These are phyloP conservation scores for Phylloscopus whistleri DNA, from an alignment of 2,113 vertebrate genomes.

Conservation along the genomic window DNA sequence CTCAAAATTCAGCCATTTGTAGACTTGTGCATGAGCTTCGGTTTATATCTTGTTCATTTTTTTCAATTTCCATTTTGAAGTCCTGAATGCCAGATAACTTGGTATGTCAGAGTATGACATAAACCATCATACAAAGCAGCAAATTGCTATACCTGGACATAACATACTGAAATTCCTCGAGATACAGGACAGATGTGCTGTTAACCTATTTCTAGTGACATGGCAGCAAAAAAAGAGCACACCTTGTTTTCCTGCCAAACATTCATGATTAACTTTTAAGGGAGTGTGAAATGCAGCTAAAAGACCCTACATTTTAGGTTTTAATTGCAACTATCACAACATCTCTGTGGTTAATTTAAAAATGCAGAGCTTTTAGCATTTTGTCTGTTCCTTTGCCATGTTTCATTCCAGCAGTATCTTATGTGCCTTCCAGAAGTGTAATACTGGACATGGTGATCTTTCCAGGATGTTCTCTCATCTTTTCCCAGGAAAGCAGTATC, in stretches of 20 bases:
- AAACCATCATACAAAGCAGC: not conserved
- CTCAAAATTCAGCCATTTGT: not conserved
- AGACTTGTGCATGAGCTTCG: accelerated
- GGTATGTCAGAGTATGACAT: not conserved
- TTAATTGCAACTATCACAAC: not conserved
- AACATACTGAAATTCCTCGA: not conserved
- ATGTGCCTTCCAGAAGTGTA: not conserved
- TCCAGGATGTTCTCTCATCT: not conserved
- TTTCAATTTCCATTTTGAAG: not conserved
- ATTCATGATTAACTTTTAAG: not conserved
- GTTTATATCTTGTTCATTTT: not conserved
- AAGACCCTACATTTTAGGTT: not conserved
- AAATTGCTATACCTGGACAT: not conserved
- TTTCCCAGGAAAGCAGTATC: not conserved
- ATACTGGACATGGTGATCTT: not conserved
- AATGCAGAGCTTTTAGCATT: not conserved
- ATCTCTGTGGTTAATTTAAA: not conserved
- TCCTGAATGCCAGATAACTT: not conserved
- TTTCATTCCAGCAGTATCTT: not conserved
- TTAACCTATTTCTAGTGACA: not conserved
- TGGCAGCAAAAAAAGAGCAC: not conserved
- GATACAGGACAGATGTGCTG: not conserved
- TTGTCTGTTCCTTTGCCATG: not conserved
- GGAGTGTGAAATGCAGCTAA: not conserved
- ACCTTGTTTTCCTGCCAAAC: not conserved